phyloP scores from a whole-genome alignment of 1,140 invertebrate species.

The Heliconius hewitsoni region DNA sequence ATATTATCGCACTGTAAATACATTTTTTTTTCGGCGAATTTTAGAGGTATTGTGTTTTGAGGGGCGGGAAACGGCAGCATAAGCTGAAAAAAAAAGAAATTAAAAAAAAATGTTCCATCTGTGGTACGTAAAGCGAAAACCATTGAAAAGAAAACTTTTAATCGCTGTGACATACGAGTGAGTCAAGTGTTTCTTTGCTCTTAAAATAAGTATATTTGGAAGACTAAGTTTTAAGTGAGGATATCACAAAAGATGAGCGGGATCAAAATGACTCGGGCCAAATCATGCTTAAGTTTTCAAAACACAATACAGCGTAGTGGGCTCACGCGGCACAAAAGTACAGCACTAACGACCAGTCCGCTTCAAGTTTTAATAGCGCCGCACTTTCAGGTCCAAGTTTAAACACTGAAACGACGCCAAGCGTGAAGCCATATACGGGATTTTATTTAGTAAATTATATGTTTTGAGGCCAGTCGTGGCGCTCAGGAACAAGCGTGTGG shows the following conservation, averaged over 20 bases:
- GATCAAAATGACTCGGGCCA: slow-evolving; percentile 13
- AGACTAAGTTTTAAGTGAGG: slow-evolving; percentile 29
- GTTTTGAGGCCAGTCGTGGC: not conserved
- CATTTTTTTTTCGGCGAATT: no score
- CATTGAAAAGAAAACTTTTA: not conserved
- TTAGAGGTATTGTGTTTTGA: no score
- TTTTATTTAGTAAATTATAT: not conserved
- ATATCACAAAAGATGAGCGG: slow-evolving; percentile 26
- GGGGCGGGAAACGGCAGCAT: no score
- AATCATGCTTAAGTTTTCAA: slow-evolving; percentile 29
- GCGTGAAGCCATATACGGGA: slow-evolving; percentile 15
- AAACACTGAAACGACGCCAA: slow-evolving; percentile 53
- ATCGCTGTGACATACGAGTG: not conserved
- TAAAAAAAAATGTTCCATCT: not conserved
- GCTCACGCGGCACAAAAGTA: slow-evolving; percentile 47
- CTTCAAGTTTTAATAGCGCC: slow-evolving; percentile 65
- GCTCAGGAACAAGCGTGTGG: not conserved
- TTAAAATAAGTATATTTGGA: not conserved
- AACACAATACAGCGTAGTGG: slow-evolving; percentile 46
- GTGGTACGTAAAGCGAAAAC: not conserved
- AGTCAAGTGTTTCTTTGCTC: not conserved
- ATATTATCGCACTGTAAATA: no score
- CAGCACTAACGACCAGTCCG: slow-evolving; percentile 61
- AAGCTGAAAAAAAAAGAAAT: no score
- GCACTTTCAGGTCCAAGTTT: slow-evolving; percentile 59